These are phyloP conservation scores for Enteromius trimaculatus DNA, from an alignment of 2,797 vertebrate species.

Conservation along the genomic window DNA sequence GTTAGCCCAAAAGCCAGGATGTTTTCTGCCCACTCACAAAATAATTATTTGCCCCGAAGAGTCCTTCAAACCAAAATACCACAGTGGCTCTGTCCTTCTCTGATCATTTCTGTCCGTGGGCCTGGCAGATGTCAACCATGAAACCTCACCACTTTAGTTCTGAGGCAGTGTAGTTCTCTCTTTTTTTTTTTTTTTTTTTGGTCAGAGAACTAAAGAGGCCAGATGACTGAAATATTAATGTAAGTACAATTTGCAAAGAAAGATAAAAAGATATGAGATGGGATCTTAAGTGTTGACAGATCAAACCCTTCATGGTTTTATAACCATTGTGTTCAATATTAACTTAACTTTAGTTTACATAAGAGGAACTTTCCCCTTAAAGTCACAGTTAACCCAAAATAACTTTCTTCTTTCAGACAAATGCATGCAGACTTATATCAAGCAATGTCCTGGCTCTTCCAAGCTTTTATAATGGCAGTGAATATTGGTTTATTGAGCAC, in stretches of 20 bases:
- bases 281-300: neutral
- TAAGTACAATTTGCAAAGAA: neutral
- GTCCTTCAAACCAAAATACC: constrained; percentile 21
- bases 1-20: constrained; percentile 6
- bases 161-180: neutral
- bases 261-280: neutral
- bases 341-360: neutral
- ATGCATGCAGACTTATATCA: neutral
- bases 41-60: constrained; percentile 32
- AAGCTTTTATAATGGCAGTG: neutral
- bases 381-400: neutral
- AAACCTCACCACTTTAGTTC: constrained; percentile 21
- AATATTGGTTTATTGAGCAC: neutral
- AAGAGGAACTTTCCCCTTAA: neutral
- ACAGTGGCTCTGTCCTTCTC: neutral
- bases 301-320: neutral
- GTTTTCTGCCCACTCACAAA: constrained; percentile 40
- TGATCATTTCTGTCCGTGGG: neutral
- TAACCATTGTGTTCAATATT: neutral
- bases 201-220: neutral
- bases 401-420: neutral
- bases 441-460: neutral
- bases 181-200: neutral
- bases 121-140: constrained; percentile 6
- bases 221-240: neutral